phyloP scores from a whole-genome alignment of 2,113 vertebrate genomes.

The Aramus guarauna region DNA sequence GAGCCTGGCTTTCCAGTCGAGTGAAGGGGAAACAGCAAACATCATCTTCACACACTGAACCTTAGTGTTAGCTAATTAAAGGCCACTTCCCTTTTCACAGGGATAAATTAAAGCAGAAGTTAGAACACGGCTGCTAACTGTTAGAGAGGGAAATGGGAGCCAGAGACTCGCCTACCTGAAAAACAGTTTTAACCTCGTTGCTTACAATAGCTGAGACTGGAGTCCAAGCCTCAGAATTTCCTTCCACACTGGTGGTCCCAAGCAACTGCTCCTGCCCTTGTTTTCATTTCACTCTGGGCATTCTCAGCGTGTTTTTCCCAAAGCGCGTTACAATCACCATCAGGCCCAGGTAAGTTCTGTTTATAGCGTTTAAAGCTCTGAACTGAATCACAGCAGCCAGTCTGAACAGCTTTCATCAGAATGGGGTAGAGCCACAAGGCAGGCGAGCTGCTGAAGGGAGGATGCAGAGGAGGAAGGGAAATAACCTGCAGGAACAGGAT shows the following conservation, averaged over 20 bases:
- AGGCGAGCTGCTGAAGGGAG: not conserved
- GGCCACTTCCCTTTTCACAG: not conserved
- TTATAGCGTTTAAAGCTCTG: not conserved
- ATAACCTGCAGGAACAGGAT: not conserved
- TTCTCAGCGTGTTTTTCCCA: not conserved
- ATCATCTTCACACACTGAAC: not conserved
- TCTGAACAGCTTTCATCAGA: not conserved
- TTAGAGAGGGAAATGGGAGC: not conserved
- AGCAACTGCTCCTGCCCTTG: not conserved
- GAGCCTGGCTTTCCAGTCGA: not conserved
- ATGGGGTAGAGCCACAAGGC: not conserved
- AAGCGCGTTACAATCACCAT: rapidly evolving
- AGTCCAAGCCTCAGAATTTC: not conserved
- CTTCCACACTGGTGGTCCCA: not conserved
- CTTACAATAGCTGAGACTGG: not conserved
- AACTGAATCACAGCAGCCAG: not conserved
- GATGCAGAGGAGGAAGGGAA: not conserved
- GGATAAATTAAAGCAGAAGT: not conserved
- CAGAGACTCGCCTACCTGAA: not conserved
- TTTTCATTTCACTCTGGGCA: not conserved
- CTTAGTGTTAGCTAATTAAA: not conserved
- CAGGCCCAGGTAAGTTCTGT: not conserved
- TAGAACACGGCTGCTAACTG: not conserved
- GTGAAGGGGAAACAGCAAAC: not conserved
- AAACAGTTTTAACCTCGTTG: not conserved